Evolutionary conservation across 2,888 invertebrate genomes (phyloP).

Genomic region (Caenorhabditis becei): DNA sequence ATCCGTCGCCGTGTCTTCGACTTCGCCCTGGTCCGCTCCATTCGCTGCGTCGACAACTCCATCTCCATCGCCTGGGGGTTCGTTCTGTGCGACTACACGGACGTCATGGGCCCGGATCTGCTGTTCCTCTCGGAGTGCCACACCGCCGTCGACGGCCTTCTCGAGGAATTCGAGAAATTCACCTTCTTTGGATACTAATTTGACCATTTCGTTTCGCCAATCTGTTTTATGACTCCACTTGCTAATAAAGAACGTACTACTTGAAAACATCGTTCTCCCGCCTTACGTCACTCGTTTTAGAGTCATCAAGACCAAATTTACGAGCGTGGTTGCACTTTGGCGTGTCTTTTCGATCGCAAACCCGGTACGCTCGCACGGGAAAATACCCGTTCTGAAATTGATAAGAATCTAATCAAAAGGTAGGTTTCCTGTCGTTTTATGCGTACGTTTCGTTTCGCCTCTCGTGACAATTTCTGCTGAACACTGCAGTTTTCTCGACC

Average conservation of each 20-base stretch:
- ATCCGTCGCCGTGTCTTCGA: slow-evolving; percentile 8
- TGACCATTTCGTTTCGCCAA: background rate
- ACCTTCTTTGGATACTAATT: background rate
- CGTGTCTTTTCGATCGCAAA: background rate
- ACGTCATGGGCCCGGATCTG: no score
- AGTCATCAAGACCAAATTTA: background rate
- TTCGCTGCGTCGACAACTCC: background rate
- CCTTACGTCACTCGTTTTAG: no score
- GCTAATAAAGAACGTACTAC: background rate
- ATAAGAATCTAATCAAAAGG: background rate
- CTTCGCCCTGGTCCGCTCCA: background rate
- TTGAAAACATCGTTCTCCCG: no score
- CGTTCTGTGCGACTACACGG: no score
- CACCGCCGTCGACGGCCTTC: background rate
- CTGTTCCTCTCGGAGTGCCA: slow-evolving; percentile 4
- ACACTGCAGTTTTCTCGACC: background rate
- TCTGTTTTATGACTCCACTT: background rate
- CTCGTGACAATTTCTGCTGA: background rate
- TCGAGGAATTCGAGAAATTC: background rate
- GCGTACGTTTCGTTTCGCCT: background rate
- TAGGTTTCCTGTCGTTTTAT: background rate
- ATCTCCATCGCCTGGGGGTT: background rate
- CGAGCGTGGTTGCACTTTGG: background rate
- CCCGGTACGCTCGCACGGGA: background rate
- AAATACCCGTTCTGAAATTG: background rate